Conservation (phyloP, 2,113 vertebrate genomes). For the Plectropomus leopardus region DNA sequence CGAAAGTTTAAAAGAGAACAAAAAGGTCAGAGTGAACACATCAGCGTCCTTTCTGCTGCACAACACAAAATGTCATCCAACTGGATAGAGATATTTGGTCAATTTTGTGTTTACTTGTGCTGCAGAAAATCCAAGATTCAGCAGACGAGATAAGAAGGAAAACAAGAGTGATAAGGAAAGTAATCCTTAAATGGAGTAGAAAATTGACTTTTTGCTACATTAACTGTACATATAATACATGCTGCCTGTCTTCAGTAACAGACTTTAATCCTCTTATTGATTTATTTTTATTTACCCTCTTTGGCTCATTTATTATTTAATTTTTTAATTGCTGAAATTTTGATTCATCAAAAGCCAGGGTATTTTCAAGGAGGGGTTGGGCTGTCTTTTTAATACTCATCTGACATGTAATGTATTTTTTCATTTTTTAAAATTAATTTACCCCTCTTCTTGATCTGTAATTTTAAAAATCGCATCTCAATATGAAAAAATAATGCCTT, state of each 20-base stretch:
- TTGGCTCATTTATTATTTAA: no score
- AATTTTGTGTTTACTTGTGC: background rate
- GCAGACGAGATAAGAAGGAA: background rate
- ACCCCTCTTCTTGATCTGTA: background rate
- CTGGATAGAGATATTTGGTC: background rate
- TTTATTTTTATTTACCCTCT: no score
- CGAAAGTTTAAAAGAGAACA: constrained; percentile 52
- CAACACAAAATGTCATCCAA: background rate
- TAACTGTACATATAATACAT: no score
- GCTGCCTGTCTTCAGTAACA: background rate
- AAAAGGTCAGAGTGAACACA: constrained; percentile 56
- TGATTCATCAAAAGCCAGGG: no score
- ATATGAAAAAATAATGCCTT: background rate
- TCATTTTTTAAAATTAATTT: background rate
- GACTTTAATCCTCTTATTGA: no score
- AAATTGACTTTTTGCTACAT: background rate
- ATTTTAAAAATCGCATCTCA: no score
- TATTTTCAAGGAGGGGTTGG: no score
- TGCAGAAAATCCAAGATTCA: background rate
- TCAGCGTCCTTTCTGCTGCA: background rate
- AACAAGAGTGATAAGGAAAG: accelerated
- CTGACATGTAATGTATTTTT: no score
- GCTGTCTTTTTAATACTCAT: no score
- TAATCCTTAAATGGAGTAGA: background rate
- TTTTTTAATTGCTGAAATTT: no score